These are phyloP conservation scores for Amorpha juglandis DNA, from an alignment of 2,888 invertebrate species.

Conservation along the genomic window DNA sequence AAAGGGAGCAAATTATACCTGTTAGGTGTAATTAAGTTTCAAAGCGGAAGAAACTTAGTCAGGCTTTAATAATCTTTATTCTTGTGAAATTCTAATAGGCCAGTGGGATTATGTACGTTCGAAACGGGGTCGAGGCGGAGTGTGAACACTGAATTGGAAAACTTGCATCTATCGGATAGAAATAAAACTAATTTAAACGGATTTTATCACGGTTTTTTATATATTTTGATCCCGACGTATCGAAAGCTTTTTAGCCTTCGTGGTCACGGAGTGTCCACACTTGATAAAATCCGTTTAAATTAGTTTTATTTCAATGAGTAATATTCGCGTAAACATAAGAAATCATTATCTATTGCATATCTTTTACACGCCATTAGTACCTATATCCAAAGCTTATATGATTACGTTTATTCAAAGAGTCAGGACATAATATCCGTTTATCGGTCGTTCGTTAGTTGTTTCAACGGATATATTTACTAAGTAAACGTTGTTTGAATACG, in stretches of 20 bases:
- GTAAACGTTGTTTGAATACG: no score
- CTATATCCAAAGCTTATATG: background rate
- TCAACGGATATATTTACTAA: no score
- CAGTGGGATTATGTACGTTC: background rate
- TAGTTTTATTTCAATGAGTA: no score
- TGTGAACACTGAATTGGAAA: constrained; percentile 10
- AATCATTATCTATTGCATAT: constrained; percentile 7
- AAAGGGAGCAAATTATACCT: constrained; percentile 58
- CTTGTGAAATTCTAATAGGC: constrained; percentile 35
- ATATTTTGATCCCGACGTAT: no score
- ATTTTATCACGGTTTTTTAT: no score
- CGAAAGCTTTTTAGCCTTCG: no score
- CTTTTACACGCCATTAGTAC: constrained; percentile 2
- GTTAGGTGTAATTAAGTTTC: constrained; percentile 57
- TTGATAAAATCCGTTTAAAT: no score
- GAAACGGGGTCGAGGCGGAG: constrained; percentile 18
- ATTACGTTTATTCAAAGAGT: background rate
- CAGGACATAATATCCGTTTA: no score
- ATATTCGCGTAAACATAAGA: no score
- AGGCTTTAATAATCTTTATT: constrained; percentile 42
- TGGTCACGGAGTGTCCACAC: no score
- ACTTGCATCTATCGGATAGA: background rate
- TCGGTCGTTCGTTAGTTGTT: no score
- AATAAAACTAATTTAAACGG: no score
- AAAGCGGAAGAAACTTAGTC: constrained; percentile 42